Base-by-base conservation (phyloP, 2,797 vertebrate genomes). In the Trematomus bernacchii region DNA sequence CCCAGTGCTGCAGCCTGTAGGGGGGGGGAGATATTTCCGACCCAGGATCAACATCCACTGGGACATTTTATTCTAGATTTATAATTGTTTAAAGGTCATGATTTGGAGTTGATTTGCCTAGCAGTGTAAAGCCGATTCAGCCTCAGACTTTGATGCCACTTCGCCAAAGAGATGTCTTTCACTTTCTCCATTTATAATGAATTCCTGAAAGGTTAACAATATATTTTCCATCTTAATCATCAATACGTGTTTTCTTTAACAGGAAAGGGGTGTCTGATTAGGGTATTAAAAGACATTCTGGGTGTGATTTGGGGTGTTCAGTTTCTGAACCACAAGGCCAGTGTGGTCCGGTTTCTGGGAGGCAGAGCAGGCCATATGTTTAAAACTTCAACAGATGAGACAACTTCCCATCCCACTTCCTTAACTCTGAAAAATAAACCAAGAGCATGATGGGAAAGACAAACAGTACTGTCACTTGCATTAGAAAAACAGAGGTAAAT, bases 21-120 rank as follows among this genome's bases (percentile, higher is more conserved):
- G 46, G 55, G 15, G 46, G 53, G 66, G 46, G 7, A 55, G 37
- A 57, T 86, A 80, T 87, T 91, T 89, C 76, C 76, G 73, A 86
- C 66, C 55, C 40, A 57, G n/a, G 52, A 69, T 71, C 53, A 6
- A 66, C 79, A 44, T 82, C 62, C n/a, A 74, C 66, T 57, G 69
- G 68, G 71, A 77, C 52, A 23, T 48, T 84, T 76, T 76, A 21
- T 84, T 84, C 82, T 73, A 79, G 16, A 14, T 19, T 66, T 53
- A 27, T 5, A 27, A 27, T 27, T 11, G 52, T 4, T 0, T 8
- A 11, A 3, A 67, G 33, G 76, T 37, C 33, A 47, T 21, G 2
- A 73, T 74, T 59, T 51, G 10, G 23, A 44, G 37, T 48, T 27
- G 72, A 2, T 48, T 12, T 70, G 33, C 8, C 33, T 18, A 54